Evolutionary conservation across 2,113 vertebrate species (phyloP).

Genomic region (Brachionichthys hirsutus): DNA sequence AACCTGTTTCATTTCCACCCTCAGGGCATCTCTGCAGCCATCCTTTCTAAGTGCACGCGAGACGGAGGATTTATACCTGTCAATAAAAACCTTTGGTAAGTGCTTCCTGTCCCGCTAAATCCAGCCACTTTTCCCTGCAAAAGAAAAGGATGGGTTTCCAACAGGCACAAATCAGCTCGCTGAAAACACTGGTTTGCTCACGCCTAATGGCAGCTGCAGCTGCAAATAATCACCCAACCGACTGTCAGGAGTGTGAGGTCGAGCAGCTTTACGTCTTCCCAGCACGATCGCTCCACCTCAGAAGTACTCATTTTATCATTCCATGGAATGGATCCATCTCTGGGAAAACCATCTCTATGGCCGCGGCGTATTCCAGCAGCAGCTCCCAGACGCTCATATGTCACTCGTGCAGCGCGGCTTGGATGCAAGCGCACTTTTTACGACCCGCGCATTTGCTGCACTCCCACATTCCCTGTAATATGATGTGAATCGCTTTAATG

Average conservation of each 20-base stretch:
- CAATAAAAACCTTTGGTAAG: slow-evolving; percentile 82
- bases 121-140: slow-evolving; percentile 74
- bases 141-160: slow-evolving; percentile 75
- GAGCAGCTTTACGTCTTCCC: slow-evolving; percentile 59
- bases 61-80: slow-evolving; percentile 81
- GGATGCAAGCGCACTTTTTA: slow-evolving; percentile 44
- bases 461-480: slow-evolving; percentile 37
- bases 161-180: slow-evolving; percentile 79
- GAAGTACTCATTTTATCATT: slow-evolving; percentile 36
- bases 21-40: slow-evolving; percentile 76
- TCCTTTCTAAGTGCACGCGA: slow-evolving; percentile 73
- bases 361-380: neutral
- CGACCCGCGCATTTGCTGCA: slow-evolving; percentile 23
- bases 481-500: slow-evolving; percentile 66
- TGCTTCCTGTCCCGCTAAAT: slow-evolving; percentile 80
- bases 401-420: slow-evolving; percentile 7
- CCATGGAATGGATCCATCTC: slow-evolving; percentile 30
- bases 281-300: slow-evolving; percentile 56
- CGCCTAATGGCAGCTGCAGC: slow-evolving; percentile 67
- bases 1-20: slow-evolving; percentile 77
- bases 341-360: slow-evolving; percentile 42
- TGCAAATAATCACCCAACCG: slow-evolving; percentile 78
- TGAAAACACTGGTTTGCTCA: slow-evolving; percentile 80
- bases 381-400: slow-evolving; percentile 30
- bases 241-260: slow-evolving; percentile 65